Evolutionary conservation across 2,797 vertebrate genomes (phyloP), one percentile per base, ranked within the genome.

Genomic region (Natrix natrix): DNA sequence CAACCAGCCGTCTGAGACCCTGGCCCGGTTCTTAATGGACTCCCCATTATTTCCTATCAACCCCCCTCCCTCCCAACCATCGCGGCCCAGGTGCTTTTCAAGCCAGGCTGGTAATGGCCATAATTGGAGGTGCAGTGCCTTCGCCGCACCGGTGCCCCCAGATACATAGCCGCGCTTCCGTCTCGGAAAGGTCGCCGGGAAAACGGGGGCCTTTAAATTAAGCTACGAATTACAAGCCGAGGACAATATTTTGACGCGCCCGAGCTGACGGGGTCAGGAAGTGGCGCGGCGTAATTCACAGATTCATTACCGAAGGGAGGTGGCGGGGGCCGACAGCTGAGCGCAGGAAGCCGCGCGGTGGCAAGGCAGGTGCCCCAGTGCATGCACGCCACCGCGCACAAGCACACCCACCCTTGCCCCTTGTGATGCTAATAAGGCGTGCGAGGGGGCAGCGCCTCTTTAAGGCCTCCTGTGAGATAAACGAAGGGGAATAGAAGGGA

Each of bases 191-290:
- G 98, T 98, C 97, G 97, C 95, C 12, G 96, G 93, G 95, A 97
- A 97, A 97, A 74, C 16, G 1, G 97, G 97, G 96, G 97, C 97
- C 96, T 97, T 97, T 97, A 97, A 98, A 98, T 98, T 97, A 97
- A 97, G 97, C 98, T 97, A 97, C 98, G 98, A 98, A 98, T 98
- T 98, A 98, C 97, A 96, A 93, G 97, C 95, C 97, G 97, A 98
- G 97, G 98, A 97, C 97, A 98, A 98, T 97, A 97, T 98, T 98
- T 98, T 98, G 98, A 98, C 98, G 98, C 97, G 97, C 95, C 96
- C 96, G 97, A 97, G 96, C 90, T 96, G 91, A 97, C 96, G 97
- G 97, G 98, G 98, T 98, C 98, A 98, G 97, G 69, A 96, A 43
- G 95, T 95, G 92, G 97, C 94, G 93, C 95, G 97, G 97, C 97